Conservation (phyloP, 1,140 invertebrate genomes). For the Medauroidea extradentata region DNA sequence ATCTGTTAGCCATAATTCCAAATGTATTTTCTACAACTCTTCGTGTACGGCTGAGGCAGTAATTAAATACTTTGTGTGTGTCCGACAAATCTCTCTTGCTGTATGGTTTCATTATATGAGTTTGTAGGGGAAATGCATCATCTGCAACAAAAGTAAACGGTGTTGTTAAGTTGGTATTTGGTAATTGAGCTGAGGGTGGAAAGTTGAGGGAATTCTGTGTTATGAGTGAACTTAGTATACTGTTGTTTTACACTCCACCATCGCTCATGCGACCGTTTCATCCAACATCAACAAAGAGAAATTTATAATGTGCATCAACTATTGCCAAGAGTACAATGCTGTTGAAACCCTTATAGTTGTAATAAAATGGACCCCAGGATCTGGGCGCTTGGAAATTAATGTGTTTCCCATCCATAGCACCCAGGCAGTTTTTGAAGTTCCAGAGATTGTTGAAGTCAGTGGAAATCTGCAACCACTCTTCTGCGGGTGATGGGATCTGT, state of each 20-base stretch:
- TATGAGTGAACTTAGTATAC: too few relatives aligned
- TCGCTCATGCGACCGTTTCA: constrained; percentile 15
- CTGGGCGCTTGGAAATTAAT: neutral
- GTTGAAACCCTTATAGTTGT: constrained; percentile 16
- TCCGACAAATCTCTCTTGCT: constrained; percentile 8
- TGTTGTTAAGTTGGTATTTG: neutral
- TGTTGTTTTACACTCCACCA: too few relatives aligned
- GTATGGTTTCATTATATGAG: constrained; percentile 33
- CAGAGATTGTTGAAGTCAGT: too few relatives aligned
- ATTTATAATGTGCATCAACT: constrained; percentile 31
- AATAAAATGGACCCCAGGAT: neutral
- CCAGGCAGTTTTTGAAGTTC: too few relatives aligned
- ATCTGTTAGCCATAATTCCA: constrained; percentile 24
- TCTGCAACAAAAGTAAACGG: constrained; percentile 36
- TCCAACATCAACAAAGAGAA: constrained; percentile 31
- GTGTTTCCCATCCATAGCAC: neutral
- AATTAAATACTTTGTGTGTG: constrained; percentile 35
- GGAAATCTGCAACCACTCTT: too few relatives aligned
- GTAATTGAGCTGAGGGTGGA: too few relatives aligned
- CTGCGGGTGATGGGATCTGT: too few relatives aligned
- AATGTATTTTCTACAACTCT: constrained; percentile 42
- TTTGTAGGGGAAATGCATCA: constrained; percentile 38
- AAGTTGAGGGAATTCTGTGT: too few relatives aligned
- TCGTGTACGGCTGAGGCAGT: constrained; percentile 22
- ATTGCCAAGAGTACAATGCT: constrained; percentile 32